Evolutionary conservation across 2,888 invertebrate genomes (phyloP).

Genomic region (Pollenia angustigena): DNA sequence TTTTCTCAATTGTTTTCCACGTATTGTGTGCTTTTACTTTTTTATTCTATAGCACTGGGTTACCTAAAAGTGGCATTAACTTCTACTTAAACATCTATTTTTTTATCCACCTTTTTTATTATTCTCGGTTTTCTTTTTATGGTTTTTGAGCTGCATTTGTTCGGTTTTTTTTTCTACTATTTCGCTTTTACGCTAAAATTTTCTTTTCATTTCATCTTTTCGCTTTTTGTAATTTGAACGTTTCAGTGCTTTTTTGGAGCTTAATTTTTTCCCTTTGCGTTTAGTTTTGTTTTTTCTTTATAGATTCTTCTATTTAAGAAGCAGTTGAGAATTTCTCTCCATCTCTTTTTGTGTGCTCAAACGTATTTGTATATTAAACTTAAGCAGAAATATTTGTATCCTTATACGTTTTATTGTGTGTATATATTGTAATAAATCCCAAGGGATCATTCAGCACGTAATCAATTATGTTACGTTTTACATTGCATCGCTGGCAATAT

Average conservation of each 20-base stretch:
- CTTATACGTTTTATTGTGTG: background rate
- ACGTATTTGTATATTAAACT: conserved; percentile 6
- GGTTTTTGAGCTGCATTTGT: conserved; percentile 38
- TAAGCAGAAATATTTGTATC: background rate
- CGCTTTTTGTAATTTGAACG: conserved; percentile 32
- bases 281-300: conserved; percentile 20
- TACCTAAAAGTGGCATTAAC: conserved; percentile 60
- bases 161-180: conserved; percentile 25
- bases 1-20: conserved; percentile 26
- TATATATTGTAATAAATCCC: conserved; percentile 69
- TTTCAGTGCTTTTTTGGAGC: conserved; percentile 34
- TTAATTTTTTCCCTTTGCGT: conserved; percentile 7
- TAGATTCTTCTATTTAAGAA: conserved; percentile 39
- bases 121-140: conserved; percentile 35
- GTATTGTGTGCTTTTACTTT: conserved; percentile 26
- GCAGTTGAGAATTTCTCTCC: conserved; percentile 15
- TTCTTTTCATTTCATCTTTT: conserved; percentile 22
- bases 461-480: conserved; percentile 74
- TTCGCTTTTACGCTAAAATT: conserved; percentile 34
- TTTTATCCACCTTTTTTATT: background rate
- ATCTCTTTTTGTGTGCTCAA: conserved; percentile 45
- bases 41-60: conserved; percentile 20
- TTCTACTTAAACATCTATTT: conserved; percentile 49
- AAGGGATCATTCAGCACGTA: conserved; percentile 76
- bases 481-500: conserved; percentile 66